Percentiles rank a stretch among this genome's conserved stretches.
Conservation (phyloP, 2,888 invertebrate species). For the Caradrina clavipalpis region DNA sequence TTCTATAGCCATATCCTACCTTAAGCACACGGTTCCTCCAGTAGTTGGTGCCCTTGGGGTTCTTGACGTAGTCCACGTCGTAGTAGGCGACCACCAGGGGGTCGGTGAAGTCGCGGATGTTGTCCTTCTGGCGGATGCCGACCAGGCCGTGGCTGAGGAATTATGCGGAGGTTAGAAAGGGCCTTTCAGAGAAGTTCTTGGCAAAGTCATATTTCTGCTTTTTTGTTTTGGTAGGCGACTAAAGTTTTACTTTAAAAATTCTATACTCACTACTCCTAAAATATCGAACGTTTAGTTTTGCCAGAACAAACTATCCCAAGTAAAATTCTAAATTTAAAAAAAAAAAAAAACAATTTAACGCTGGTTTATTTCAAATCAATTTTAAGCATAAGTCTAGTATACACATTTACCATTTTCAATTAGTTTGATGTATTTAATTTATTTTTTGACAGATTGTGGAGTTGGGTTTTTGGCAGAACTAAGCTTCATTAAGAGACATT, state of each 20-base stretch:
- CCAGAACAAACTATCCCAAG: no score
- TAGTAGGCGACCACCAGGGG: conserved; percentile 98
- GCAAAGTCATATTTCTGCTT: neutral
- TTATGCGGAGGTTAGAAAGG: conserved; percentile 1
- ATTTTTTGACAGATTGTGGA: no score
- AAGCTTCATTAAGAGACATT: neutral
- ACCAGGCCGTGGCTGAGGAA: conserved; percentile 96
- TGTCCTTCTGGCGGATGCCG: conserved; percentile 97
- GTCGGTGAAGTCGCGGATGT: conserved; percentile 95
- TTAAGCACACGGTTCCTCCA: conserved; percentile 99
- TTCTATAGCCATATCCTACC: conserved; percentile 76
- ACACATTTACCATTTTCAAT: no score
- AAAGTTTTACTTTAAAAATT: no score
- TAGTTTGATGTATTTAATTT: no score
- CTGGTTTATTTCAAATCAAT: no score
- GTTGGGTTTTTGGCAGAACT: no score
- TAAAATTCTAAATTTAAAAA: no score
- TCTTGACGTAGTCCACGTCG: conserved; percentile 98
- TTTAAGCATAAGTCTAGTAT: no score
- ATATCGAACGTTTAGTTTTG: neutral
- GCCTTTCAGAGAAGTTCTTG: neutral
- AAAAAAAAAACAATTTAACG: no score
- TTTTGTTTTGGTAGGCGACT: no score
- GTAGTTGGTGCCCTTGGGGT: conserved; percentile 99
- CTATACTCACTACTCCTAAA: neutral